These are phyloP conservation scores for Nycticebus coucang DNA, from an alignment of 2,113 vertebrate genomes.

Conservation along the genomic window DNA sequence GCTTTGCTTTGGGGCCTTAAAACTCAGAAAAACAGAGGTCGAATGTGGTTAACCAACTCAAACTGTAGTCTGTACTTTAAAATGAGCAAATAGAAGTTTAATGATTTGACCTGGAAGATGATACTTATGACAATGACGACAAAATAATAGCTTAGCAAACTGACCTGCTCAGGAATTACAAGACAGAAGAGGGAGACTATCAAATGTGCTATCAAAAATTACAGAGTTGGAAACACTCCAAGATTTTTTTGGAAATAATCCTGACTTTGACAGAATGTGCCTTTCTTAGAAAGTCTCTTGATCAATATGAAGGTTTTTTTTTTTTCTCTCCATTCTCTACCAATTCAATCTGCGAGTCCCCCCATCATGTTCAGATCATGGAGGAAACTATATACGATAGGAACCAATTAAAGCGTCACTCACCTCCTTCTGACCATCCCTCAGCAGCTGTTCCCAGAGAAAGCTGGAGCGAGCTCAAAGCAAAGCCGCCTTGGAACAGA, in stretches of 20 bases:
- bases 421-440: conserved; percentile 67
- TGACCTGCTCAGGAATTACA: background rate
- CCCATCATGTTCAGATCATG: conserved; percentile 54
- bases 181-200: conserved; percentile 29
- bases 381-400: conserved; percentile 68
- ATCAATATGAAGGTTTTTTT: background rate
- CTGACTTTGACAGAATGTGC: conserved; percentile 12
- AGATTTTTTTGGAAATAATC: conserved; percentile 24
- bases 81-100: conserved; percentile 15
- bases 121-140: background rate
- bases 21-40: background rate
- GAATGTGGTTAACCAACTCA: conserved; percentile 23
- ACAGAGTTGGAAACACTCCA: conserved; percentile 26
- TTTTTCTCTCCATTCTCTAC: background rate
- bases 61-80: background rate
- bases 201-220: conserved; percentile 52
- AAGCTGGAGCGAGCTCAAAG: conserved; percentile 71
- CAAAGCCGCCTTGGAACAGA: conserved; percentile 61
- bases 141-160: conserved; percentile 16
- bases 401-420: conserved; percentile 77
- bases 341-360: conserved; percentile 52
- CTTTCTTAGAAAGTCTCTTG: conserved; percentile 40
- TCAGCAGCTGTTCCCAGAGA: conserved; percentile 73
- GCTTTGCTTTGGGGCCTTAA: background rate
- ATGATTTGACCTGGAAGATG: background rate